Evolutionary conservation across 1,140 invertebrate species (phyloP).

Genomic region (Elysia chlorotica): DNA sequence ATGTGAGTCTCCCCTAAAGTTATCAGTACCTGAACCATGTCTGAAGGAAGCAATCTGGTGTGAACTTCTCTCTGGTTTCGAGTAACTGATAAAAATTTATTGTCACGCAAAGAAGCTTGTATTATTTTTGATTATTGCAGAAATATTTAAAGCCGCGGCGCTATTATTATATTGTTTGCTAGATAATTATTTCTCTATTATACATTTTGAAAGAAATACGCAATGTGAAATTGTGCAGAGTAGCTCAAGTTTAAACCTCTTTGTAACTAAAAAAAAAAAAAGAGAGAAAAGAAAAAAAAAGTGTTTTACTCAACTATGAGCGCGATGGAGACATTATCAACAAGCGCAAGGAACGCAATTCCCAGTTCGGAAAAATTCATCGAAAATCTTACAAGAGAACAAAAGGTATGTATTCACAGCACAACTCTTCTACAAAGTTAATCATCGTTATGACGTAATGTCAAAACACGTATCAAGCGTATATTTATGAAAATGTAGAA

Average conservation of each 20-base stretch:
- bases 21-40: not conserved
- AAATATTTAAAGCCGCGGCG: not conserved
- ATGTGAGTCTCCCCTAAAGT: not conserved
- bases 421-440: not conserved
- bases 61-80: not conserved
- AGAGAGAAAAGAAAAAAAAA: not conserved
- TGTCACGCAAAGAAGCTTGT: not conserved
- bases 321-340: not conserved
- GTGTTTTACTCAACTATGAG: not conserved
- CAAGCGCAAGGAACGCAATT: not conserved
- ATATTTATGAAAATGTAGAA: not conserved
- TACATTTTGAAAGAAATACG: too few relatives aligned
- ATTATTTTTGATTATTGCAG: not conserved
- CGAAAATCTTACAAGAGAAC: too few relatives aligned
- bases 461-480: not conserved
- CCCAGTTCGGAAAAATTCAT: too few relatives aligned
- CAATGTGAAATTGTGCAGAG: not conserved
- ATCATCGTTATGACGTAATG: not conserved
- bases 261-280: not conserved
- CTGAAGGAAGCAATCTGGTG: not conserved
- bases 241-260: not conserved
- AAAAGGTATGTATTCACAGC: too few relatives aligned
- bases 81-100: not conserved
- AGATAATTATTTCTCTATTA: not conserved
- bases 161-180: not conserved